Percentiles rank a stretch among this genome's conserved stretches.
These are phyloP conservation scores for Panthera uncia DNA, from an alignment of 2,113 vertebrate genomes.

Conservation along the genomic window DNA sequence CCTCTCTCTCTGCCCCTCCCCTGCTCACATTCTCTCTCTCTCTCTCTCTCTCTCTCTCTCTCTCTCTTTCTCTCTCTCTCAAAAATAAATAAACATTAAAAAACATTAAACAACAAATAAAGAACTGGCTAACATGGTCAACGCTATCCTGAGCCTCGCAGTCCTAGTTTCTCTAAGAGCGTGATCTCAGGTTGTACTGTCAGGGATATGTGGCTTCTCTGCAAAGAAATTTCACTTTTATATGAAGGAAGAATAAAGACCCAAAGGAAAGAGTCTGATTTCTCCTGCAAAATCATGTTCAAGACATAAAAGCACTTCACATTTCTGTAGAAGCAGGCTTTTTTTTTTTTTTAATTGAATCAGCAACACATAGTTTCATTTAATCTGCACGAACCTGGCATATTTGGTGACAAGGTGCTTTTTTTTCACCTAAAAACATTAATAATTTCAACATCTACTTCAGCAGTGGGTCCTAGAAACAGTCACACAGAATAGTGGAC, in stretches of 20 bases:
- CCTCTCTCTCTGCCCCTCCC: too few relatives aligned
- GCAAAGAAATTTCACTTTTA: background rate
- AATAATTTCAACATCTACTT: background rate
- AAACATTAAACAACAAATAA: background rate
- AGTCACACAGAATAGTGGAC: background rate
- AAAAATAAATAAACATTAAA: too few relatives aligned
- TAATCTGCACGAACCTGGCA: background rate
- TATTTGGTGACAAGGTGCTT: background rate
- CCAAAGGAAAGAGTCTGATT: background rate
- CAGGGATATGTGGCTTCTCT: background rate
- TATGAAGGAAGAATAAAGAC: background rate
- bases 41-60: too few relatives aligned
- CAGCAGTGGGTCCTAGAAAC: background rate
- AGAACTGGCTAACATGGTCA: background rate
- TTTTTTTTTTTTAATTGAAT: background rate
- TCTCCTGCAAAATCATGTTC: background rate
- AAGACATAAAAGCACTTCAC: background rate
- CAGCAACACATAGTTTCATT: background rate
- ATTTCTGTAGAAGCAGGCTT: background rate
- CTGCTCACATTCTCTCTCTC: too few relatives aligned
- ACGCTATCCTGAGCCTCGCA: background rate
- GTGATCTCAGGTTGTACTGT: background rate
- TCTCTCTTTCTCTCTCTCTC: too few relatives aligned
- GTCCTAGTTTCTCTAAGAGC: background rate
- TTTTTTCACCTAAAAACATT: background rate